A percentile compares a stretch with the other conserved stretches of the same genome.
Evolutionary conservation across 2,113 vertebrate genomes (phyloP).

Genomic region (Puma concolor): DNA sequence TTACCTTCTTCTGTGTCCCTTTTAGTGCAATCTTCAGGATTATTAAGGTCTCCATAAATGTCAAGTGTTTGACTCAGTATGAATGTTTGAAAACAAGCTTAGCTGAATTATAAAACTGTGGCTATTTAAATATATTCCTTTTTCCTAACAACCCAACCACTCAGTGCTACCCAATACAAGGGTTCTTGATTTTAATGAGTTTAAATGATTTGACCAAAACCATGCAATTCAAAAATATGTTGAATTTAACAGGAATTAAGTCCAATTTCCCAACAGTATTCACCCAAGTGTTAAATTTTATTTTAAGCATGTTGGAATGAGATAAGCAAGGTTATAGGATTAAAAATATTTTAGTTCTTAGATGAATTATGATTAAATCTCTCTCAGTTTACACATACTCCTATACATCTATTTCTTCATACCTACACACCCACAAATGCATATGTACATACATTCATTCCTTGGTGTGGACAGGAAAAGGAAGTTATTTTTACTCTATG

Average conservation of each 20-base stretch:
- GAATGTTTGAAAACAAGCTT: slow-evolving; percentile 64
- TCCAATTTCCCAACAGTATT: background rate
- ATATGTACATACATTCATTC: background rate
- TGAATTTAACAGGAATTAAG: slow-evolving; percentile 39
- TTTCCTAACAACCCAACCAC: background rate
- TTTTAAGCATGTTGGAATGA: background rate
- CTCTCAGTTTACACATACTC: background rate
- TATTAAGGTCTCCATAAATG: slow-evolving; percentile 31
- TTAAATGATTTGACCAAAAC: slow-evolving; percentile 49
- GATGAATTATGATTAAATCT: background rate
- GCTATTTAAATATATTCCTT: slow-evolving; percentile 5
- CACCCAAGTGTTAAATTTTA: background rate
- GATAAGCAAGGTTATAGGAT: background rate
- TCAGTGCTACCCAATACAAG: background rate
- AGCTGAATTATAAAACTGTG: slow-evolving; percentile 53
- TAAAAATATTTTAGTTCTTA: background rate
- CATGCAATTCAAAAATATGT: slow-evolving; percentile 9
- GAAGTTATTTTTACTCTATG: background rate
- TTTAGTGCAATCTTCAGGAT: background rate
- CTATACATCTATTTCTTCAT: background rate
- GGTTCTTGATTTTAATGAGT: slow-evolving; percentile 58
- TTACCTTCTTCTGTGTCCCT: background rate
- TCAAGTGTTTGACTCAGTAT: slow-evolving; percentile 56
- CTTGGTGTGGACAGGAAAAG: background rate
- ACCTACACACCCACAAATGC: background rate